Conservation (phyloP, 2,797 vertebrate genomes). For the Etheostoma nigrum region DNA sequence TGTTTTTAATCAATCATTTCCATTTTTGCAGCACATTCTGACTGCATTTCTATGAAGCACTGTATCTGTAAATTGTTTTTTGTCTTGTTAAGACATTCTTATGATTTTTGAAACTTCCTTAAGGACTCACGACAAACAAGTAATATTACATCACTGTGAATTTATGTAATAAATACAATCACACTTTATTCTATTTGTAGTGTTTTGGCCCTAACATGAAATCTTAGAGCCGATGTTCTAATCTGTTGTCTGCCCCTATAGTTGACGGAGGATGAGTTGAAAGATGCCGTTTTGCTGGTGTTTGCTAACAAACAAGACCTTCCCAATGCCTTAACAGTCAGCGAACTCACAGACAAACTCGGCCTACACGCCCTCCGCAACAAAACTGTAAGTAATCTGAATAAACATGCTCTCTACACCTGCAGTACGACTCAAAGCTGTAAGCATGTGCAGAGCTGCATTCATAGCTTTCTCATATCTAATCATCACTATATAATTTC, state of each 20-base stretch:
- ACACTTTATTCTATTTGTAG: neutral
- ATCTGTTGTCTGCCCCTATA: constrained; percentile 51
- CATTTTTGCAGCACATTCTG: neutral
- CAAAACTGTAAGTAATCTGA: constrained; percentile 84
- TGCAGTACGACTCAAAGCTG: neutral
- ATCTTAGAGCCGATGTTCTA: constrained; percentile 1
- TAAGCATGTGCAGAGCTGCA: neutral
- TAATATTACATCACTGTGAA: neutral
- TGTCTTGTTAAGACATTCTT: neutral
- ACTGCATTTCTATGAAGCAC: neutral
- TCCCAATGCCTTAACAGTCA: constrained; percentile 91
- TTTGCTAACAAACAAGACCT: constrained; percentile 96
- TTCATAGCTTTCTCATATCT: neutral
- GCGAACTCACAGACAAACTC: constrained; percentile 90
- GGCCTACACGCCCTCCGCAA: constrained; percentile 85
- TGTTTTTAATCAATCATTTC: neutral
- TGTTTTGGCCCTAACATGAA: neutral
- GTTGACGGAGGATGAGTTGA: constrained; percentile 92
- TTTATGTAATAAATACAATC: neutral
- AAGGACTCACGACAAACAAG: too few species aligned
- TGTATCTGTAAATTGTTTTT: neutral
- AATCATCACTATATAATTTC: neutral
- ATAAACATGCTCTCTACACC: neutral
- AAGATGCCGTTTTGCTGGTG: constrained; percentile 89
- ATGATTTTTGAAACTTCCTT: too few species aligned